A percentile compares a stretch with the other conserved stretches of the same genome.
Conservation (phyloP, 2,797 vertebrate species). For the Coregonus sp. region DNA sequence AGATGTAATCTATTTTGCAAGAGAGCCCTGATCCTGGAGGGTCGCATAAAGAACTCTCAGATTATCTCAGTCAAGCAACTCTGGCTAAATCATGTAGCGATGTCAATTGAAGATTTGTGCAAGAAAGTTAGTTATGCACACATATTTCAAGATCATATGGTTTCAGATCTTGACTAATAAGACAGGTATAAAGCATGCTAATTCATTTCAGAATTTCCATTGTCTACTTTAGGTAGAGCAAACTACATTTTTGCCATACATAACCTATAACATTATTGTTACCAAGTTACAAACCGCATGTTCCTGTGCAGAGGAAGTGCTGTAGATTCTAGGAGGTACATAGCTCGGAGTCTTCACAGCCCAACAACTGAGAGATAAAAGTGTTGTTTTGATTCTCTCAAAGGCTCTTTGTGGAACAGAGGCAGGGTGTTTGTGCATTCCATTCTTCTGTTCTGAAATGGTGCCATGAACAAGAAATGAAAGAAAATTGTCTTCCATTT, state of each 20-base stretch:
- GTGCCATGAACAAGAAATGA: neutral
- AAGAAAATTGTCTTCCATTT: neutral
- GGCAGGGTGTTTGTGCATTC: conserved; percentile 5
- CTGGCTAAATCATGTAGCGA: too few relatives aligned
- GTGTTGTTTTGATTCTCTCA: neutral
- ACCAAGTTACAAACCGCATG: neutral
- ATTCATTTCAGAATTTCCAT: neutral
- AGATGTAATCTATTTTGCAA: too few relatives aligned
- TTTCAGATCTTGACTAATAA: too few relatives aligned
- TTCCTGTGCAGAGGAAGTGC: neutral
- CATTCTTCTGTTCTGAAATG: neutral
- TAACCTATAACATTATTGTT: neutral
- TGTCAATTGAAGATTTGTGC: too few relatives aligned
- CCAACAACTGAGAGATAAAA: neutral
- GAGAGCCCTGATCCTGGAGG: too few relatives aligned
- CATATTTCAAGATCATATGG: too few relatives aligned
- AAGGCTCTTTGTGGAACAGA: neutral
- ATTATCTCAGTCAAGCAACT: too few relatives aligned
- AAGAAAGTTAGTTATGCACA: too few relatives aligned
- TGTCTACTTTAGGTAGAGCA: neutral
- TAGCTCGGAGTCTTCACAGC: conserved; percentile 3
- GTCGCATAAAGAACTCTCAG: too few relatives aligned
- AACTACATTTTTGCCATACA: neutral
- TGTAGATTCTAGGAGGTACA: neutral
- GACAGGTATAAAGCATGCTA: too few relatives aligned